Percentiles rank a stretch among this genome's conserved stretches.
Evolutionary conservation across 2,797 vertebrate species (phyloP).

Genomic region (Rhyacichthys aspro): DNA sequence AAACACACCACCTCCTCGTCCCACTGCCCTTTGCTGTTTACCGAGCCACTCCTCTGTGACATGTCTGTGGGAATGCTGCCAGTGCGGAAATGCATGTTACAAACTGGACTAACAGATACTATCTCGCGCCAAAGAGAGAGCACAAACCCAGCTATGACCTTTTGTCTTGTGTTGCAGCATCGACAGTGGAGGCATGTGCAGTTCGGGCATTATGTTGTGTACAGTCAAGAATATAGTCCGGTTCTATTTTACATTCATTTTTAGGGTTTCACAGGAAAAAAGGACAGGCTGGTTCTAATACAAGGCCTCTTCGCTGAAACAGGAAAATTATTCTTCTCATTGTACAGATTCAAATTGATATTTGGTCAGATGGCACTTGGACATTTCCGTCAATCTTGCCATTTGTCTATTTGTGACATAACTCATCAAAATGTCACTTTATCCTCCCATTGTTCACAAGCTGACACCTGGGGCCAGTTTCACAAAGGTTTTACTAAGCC

Average conservation of each 20-base stretch:
- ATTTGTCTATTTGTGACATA: constrained; percentile 64
- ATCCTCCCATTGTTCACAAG: constrained; percentile 33
- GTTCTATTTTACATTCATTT: constrained; percentile 31
- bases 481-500: not conserved
- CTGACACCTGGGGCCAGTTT: constrained; percentile 14
- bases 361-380: constrained; percentile 36
- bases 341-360: constrained; percentile 42
- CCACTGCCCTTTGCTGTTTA: constrained; percentile 24
- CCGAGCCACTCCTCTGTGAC: constrained; percentile 3
- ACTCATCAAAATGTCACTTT: constrained; percentile 58
- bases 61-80: constrained; percentile 41
- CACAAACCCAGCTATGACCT: constrained; percentile 32
- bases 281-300: constrained; percentile 60
- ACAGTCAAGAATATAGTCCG: constrained; percentile 43
- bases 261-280: constrained; percentile 42
- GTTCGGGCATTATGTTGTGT: constrained; percentile 49
- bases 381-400: constrained; percentile 45
- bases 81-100: constrained; percentile 59
- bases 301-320: constrained; percentile 54
- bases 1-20: constrained; percentile 28
- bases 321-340: constrained; percentile 39
- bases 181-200: constrained; percentile 41
- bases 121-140: constrained; percentile 75
- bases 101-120: constrained; percentile 59
- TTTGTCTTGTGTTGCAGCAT: constrained; percentile 43